Conservation (phyloP, 2,797 vertebrate species). For the Schizopygopsis malacanthus region DNA sequence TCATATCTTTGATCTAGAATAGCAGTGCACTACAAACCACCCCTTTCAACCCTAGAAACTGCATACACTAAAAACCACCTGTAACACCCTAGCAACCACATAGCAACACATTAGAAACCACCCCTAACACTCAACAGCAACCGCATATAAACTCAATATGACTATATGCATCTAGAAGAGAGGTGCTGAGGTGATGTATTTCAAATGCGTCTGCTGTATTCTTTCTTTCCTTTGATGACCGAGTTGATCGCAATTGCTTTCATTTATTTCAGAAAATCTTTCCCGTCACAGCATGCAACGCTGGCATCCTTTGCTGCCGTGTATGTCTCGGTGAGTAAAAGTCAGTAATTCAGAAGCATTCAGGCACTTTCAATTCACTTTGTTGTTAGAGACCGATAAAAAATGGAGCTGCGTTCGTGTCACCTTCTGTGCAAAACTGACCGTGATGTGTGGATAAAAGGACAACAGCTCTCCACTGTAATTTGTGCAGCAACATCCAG, state of each 20-base stretch:
- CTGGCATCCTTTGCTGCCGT: slow-evolving; percentile 96
- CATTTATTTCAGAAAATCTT: slow-evolving; percentile 92
- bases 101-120: background rate
- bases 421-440: slow-evolving; percentile 18
- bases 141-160: background rate
- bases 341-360: slow-evolving; percentile 31
- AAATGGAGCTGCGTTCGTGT: background rate
- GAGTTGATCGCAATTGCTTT: slow-evolving; percentile 41
- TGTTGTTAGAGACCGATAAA: background rate
- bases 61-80: too few relatives aligned
- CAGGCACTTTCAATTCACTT: background rate
- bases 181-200: background rate
- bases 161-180: background rate
- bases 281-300: slow-evolving; percentile 97
- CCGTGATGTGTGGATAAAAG: slow-evolving; percentile 31
- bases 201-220: slow-evolving; percentile 4
- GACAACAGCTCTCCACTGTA: background rate
- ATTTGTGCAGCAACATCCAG: slow-evolving; percentile 14
- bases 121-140: background rate
- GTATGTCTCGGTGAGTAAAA: slow-evolving; percentile 93
- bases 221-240: background rate
- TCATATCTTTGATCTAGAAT: background rate
- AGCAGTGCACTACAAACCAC: background rate
- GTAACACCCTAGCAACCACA: background rate
- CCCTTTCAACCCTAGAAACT: too few relatives aligned